Evolutionary conservation across 2,888 invertebrate genomes (phyloP).

Genomic region (Poecilobothrus nobilitatus): DNA sequence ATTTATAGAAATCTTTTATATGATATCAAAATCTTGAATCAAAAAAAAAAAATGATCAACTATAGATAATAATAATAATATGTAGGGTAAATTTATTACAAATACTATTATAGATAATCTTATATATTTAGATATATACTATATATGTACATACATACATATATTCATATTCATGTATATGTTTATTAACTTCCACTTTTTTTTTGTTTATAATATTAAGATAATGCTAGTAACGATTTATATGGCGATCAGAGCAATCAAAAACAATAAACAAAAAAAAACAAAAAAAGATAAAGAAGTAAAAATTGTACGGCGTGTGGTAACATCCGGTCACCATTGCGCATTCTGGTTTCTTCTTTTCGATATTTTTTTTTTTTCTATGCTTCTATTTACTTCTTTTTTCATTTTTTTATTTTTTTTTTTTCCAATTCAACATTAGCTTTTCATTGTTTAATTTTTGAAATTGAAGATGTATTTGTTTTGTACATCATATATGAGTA

Average conservation of each 20-base stretch:
- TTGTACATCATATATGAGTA: not conserved
- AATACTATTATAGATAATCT: too few relatives aligned
- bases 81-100: too few relatives aligned
- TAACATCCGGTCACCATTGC: conserved; percentile 12
- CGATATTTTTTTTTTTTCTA: not conserved
- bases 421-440: not conserved
- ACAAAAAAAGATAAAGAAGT: not conserved
- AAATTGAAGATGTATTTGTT: not conserved
- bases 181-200: too few relatives aligned
- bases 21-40: too few relatives aligned
- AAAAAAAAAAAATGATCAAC: too few relatives aligned
- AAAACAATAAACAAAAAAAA: not conserved
- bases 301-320: conserved; percentile 9
- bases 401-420: not conserved
- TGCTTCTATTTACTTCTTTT: not conserved
- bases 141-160: too few relatives aligned
- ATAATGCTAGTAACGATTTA: too few relatives aligned
- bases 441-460: not conserved
- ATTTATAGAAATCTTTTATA: too few relatives aligned
- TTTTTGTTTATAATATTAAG: too few relatives aligned
- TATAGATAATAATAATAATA: too few relatives aligned
- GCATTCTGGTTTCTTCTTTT: conserved; percentile 9
- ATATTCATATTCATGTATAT: too few relatives aligned
- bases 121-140: too few relatives aligned
- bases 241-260: not conserved